Evolutionary conservation across 1,140 invertebrate species (phyloP).

Genomic region (Sycobia sp.): DNA sequence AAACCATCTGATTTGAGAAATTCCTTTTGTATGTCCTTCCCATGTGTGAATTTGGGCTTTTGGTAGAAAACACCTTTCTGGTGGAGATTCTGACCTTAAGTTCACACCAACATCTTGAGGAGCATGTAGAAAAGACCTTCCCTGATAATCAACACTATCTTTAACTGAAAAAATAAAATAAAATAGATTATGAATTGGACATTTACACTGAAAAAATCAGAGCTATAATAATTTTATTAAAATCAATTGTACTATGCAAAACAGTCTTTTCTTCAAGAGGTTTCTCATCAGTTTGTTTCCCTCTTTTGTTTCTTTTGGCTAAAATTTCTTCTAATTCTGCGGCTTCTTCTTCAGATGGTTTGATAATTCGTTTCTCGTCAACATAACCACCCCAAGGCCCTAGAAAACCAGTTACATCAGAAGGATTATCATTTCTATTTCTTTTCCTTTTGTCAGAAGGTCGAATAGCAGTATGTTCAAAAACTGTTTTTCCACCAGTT

Average conservation of each 20-base stretch:
- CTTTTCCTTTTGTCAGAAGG: conserved; percentile 88
- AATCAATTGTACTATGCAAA: conserved; percentile 80
- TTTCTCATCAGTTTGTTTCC: conserved; percentile 86
- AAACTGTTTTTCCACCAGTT: conserved; percentile 81
- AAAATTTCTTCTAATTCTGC: conserved; percentile 93
- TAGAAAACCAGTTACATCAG: conserved; percentile 92
- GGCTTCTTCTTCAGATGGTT: conserved; percentile 90
- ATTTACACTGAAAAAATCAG: conserved; percentile 9
- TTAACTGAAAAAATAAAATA: conserved; percentile 73
- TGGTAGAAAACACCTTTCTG: conserved; percentile 95
- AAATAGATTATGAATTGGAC: background rate
- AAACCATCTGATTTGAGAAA: conserved; percentile 95
- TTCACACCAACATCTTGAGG: conserved; percentile 97
- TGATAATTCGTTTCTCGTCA: conserved; percentile 86
- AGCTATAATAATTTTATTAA: conserved; percentile 17
- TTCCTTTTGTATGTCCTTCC: conserved; percentile 97
- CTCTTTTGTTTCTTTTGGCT: conserved; percentile 87
- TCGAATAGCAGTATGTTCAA: conserved; percentile 78
- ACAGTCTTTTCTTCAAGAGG: conserved; percentile 93
- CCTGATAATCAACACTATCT: conserved; percentile 95
- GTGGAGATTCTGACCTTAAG: conserved; percentile 87
- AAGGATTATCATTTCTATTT: conserved; percentile 86
- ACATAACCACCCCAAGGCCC: conserved; percentile 97
- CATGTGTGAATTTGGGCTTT: conserved; percentile 97
- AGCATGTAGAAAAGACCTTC: conserved; percentile 90